Conservation (phyloP, 2,888 invertebrate genomes). For the Lithophane semibrunnea region DNA sequence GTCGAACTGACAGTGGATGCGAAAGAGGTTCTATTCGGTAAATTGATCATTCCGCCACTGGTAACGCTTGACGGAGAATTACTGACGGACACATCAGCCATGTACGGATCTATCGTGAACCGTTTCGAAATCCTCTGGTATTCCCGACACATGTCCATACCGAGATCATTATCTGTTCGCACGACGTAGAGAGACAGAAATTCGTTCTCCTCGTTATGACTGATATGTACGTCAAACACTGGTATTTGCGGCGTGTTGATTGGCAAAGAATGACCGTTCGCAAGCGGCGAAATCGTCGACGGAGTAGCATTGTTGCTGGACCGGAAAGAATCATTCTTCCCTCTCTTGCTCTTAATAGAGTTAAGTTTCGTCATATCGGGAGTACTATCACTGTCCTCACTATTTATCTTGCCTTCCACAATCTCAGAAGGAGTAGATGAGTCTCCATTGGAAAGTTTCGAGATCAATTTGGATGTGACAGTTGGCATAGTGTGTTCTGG, state of each 20-base stretch:
- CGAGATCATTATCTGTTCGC: slow-evolving; percentile 86
- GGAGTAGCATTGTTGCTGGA: slow-evolving; percentile 86
- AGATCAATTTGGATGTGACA: slow-evolving; percentile 84
- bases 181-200: slow-evolving; percentile 86
- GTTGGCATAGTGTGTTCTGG: slow-evolving; percentile 79
- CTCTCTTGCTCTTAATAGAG: slow-evolving; percentile 76
- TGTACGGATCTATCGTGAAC: slow-evolving; percentile 86
- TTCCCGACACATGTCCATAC: slow-evolving; percentile 87
- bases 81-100: slow-evolving; percentile 84
- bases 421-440: slow-evolving; percentile 86
- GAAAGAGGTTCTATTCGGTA: slow-evolving; percentile 86
- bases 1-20: slow-evolving; percentile 85
- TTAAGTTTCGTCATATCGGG: slow-evolving; percentile 83
- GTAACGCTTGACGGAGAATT: slow-evolving; percentile 88
- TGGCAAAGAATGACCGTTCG: slow-evolving; percentile 86
- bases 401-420: slow-evolving; percentile 66
- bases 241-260: slow-evolving; percentile 84
- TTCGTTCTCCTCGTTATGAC: slow-evolving; percentile 86
- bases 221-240: slow-evolving; percentile 85
- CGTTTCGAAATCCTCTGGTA: slow-evolving; percentile 88
- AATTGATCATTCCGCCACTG: slow-evolving; percentile 84
- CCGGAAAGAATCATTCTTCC: slow-evolving; percentile 84
- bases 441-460: slow-evolving; percentile 87
- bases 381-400: slow-evolving; percentile 81
- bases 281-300: slow-evolving; percentile 87